phyloP scores from a whole-genome alignment of 53 echinoderm and acorn worm genomes.

The Temnopleurus reevesii region DNA sequence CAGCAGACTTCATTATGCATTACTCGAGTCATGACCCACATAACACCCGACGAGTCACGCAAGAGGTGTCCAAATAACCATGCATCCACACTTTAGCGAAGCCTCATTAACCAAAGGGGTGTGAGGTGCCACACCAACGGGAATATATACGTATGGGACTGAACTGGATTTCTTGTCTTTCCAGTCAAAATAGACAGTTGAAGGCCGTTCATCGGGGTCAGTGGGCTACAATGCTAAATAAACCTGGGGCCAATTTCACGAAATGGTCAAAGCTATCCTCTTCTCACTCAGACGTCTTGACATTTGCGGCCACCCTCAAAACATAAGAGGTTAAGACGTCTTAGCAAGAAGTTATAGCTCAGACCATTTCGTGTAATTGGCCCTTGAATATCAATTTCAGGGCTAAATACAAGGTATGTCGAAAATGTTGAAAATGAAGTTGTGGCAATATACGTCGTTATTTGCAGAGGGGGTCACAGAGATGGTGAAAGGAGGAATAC shows the following conservation, averaged over 20 bases:
- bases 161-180: not conserved
- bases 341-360: no score
- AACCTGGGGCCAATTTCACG: no score
- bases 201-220: not conserved
- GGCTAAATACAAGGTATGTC: no score
- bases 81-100: not conserved
- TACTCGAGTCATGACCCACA: not conserved
- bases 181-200: not conserved
- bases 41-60: not conserved
- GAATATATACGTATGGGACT: not conserved
- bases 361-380: no score
- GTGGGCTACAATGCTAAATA: no score
- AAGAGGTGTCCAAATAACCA: not conserved
- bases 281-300: not conserved
- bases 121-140: not conserved
- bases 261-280: not conserved
- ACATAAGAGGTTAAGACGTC: no score
- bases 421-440: no score
- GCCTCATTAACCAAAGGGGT: not conserved
- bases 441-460: no score
- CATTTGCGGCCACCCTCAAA: no score
- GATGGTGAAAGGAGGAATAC: no score
- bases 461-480: no score
- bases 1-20: slow-evolving; percentile 20
- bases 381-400: no score